A percentile compares a stretch with the other conserved stretches of the same genome.
Conservation (phyloP, 2,888 invertebrate species). For the Agrilus mali region DNA sequence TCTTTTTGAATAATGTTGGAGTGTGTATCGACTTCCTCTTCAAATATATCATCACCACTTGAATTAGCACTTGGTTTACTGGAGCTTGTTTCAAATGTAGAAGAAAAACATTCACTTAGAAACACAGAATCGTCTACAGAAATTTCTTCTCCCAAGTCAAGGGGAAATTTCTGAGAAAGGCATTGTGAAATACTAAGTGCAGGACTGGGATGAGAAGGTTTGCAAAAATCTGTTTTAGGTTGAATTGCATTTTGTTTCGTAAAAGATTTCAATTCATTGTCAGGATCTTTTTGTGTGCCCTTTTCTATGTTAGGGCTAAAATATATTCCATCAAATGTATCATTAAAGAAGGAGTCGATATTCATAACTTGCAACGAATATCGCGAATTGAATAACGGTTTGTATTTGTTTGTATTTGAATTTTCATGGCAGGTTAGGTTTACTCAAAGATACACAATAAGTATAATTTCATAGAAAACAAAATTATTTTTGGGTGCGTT, state of each 20-base stretch:
- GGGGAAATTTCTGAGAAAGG: no score
- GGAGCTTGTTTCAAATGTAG: neutral
- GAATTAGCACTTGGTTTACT: neutral
- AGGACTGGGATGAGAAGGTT: no score
- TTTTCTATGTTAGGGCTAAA: slow-evolving; percentile 9
- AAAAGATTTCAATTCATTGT: neutral
- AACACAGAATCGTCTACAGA: slow-evolving; percentile 17
- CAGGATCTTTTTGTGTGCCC: neutral
- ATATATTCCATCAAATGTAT: slow-evolving; percentile 16
- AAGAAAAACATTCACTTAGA: slow-evolving; percentile 9
- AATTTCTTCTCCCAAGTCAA: slow-evolving; percentile 3
- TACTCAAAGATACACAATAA: no score
- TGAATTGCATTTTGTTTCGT: neutral
- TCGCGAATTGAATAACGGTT: no score
- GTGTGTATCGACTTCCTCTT: neutral
- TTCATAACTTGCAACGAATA: slow-evolving; percentile 5
- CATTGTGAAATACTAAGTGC: no score
- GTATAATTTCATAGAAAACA: no score
- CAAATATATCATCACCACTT: neutral
- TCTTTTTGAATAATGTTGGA: neutral
- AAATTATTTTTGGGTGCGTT: no score
- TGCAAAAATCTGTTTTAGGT: no score
- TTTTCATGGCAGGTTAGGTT: neutral
- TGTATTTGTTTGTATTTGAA: no score
- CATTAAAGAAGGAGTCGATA: slow-evolving; percentile 10